Evolutionary conservation across 2,113 vertebrate genomes (phyloP).

Genomic region (Engystomops pustulosus): DNA sequence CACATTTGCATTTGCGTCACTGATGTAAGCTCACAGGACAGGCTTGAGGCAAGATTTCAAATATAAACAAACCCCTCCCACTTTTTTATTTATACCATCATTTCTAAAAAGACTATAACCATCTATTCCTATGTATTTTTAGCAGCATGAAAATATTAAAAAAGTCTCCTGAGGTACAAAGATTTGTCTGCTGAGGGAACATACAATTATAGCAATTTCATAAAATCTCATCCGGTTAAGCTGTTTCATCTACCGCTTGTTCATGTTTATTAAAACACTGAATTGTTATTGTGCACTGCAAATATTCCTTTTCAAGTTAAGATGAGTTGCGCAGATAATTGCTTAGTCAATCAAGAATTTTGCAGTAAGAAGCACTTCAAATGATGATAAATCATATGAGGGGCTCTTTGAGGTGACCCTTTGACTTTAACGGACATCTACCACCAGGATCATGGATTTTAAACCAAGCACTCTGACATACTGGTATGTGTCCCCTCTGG

Average conservation of each 20-base stretch:
- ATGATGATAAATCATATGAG: conserved; percentile 18
- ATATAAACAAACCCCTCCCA: too few relatives aligned
- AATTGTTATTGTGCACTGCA: neutral
- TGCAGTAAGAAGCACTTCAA: neutral
- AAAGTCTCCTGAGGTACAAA: neutral
- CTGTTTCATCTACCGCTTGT: neutral
- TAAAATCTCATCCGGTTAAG: neutral
- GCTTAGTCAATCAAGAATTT: conserved; percentile 1
- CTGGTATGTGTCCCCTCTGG: too few relatives aligned
- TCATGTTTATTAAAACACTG: conserved; percentile 10
- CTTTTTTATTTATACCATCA: too few relatives aligned
- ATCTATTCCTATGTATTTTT: neutral
- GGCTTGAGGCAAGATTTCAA: too few relatives aligned
- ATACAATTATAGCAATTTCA: neutral
- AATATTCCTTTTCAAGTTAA: conserved; percentile 5
- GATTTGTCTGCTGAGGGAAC: neutral
- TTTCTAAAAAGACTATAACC: too few relatives aligned
- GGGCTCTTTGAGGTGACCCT: neutral
- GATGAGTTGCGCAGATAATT: neutral
- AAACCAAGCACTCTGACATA: too few relatives aligned
- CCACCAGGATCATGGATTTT: too few relatives aligned
- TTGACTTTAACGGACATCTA: too few relatives aligned
- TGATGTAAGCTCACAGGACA: too few relatives aligned
- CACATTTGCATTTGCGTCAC: too few relatives aligned
- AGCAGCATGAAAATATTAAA: neutral